Conservation (phyloP, 2,888 invertebrate genomes). For the Habrosyne pyritoides region DNA sequence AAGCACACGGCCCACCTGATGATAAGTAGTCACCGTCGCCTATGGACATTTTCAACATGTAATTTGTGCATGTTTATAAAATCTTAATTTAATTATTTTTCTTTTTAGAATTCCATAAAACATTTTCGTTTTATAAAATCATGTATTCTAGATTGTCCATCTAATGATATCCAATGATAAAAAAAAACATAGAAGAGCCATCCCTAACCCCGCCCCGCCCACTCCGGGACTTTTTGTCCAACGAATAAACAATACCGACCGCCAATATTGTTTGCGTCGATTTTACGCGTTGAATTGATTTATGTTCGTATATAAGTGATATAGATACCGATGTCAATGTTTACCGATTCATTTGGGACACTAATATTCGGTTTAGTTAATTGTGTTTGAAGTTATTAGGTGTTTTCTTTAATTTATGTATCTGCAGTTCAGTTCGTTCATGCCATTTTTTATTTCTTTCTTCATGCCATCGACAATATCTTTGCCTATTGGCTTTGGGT, state of each 20-base stretch:
- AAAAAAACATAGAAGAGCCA: not conserved
- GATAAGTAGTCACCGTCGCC: too few relatives aligned
- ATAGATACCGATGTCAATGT: not conserved
- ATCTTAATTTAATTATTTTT: too few relatives aligned
- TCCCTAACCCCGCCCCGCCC: slow-evolving; percentile 11
- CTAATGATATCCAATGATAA: too few relatives aligned
- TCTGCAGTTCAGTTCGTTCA: not conserved
- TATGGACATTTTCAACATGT: too few relatives aligned
- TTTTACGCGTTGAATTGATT: slow-evolving; percentile 52
- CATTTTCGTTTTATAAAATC: too few relatives aligned
- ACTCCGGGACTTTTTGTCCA: slow-evolving; percentile 18
- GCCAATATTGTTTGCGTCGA: slow-evolving; percentile 57
- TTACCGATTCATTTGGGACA: not conserved
- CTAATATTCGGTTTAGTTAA: not conserved
- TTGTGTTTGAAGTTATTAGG: not conserved
- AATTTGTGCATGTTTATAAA: too few relatives aligned
- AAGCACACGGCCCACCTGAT: too few relatives aligned
- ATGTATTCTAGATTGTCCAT: too few relatives aligned
- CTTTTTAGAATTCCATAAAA: too few relatives aligned
- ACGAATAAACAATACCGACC: slow-evolving; percentile 34
- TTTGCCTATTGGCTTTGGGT: too few relatives aligned
- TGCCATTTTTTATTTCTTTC: too few relatives aligned
- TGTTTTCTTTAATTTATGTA: not conserved
- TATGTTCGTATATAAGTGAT: slow-evolving; percentile 32
- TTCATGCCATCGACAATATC: too few relatives aligned